Percentiles rank a stretch among this genome's conserved stretches.
Evolutionary conservation across 53 echinoderm and acorn worm species (phyloP).

Genomic region (Holothuria leucospilota): DNA sequence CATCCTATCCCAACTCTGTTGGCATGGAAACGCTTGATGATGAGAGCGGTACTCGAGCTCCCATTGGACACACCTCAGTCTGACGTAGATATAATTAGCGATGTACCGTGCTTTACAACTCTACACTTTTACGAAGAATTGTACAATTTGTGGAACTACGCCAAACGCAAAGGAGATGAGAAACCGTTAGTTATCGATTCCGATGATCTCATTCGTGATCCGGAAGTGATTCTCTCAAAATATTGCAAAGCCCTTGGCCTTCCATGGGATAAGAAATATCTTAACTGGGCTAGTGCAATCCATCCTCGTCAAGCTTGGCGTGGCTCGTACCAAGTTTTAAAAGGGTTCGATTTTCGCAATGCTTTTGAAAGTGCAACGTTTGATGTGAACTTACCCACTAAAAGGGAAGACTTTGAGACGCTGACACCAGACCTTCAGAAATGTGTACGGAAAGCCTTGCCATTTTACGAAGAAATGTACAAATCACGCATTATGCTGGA

Average conservation of each 20-base stretch:
- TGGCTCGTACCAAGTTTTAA: conserved; percentile 24
- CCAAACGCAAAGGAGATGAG: neutral
- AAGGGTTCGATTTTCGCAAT: neutral
- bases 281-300: neutral
- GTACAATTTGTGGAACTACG: conserved; percentile 15
- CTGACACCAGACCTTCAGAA: neutral
- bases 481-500: conserved; percentile 17
- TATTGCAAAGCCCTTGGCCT: neutral
- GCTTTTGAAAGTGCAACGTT: neutral
- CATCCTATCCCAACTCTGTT: conserved; percentile 20
- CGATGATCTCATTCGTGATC: neutral
- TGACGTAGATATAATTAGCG: conserved; percentile 10
- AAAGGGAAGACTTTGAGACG: neutral
- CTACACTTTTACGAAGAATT: conserved; percentile 18
- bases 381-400: neutral
- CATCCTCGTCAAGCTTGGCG: conserved; percentile 15
- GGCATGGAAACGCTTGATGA: conserved; percentile 6
- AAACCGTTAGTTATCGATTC: conserved; percentile 14
- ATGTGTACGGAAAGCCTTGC: conserved; percentile 10
- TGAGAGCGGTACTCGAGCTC: neutral
- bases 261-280: conserved; percentile 29
- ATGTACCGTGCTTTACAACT: conserved; percentile 14
- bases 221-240: neutral
- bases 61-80: neutral
- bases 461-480: conserved; percentile 16